Evolutionary conservation across 2,113 vertebrate genomes (phyloP).

Genomic region (Rhinolophus sinicus): DNA sequence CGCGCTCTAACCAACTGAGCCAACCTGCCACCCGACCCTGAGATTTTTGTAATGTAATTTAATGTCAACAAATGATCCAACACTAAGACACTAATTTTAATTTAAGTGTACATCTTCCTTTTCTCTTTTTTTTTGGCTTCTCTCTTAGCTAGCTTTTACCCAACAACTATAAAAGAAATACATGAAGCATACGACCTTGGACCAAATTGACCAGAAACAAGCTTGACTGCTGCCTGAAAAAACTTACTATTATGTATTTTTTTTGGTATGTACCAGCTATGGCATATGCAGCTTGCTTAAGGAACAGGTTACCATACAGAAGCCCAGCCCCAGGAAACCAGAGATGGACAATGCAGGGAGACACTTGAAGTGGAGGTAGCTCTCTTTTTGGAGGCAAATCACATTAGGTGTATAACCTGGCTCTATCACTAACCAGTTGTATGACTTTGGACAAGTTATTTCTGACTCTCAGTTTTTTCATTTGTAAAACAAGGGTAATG

Average conservation of each 20-base stretch:
- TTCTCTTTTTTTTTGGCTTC: neutral
- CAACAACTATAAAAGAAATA: neutral
- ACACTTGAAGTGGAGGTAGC: neutral
- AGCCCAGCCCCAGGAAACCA: neutral
- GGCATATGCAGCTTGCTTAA: neutral
- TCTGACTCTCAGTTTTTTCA: conserved; percentile 38
- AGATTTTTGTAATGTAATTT: conserved; percentile 26
- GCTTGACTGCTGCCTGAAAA: neutral
- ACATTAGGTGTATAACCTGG: neutral
- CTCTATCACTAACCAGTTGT: neutral
- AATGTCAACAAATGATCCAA: neutral
- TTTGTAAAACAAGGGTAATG: conserved; percentile 9
- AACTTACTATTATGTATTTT: neutral
- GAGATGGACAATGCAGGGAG: neutral
- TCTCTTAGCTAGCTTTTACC: neutral
- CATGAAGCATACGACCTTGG: neutral
- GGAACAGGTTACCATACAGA: neutral
- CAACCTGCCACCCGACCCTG: too few relatives aligned
- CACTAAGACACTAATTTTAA: neutral
- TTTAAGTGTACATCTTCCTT: neutral
- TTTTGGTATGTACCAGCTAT: neutral
- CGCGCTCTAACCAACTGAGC: too few relatives aligned
- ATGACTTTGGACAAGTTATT: conserved; percentile 7
- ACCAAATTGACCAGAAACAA: neutral
- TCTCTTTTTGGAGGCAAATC: neutral